Conservation (phyloP, 2,888 invertebrate species). For the Melanostoma scalare region DNA sequence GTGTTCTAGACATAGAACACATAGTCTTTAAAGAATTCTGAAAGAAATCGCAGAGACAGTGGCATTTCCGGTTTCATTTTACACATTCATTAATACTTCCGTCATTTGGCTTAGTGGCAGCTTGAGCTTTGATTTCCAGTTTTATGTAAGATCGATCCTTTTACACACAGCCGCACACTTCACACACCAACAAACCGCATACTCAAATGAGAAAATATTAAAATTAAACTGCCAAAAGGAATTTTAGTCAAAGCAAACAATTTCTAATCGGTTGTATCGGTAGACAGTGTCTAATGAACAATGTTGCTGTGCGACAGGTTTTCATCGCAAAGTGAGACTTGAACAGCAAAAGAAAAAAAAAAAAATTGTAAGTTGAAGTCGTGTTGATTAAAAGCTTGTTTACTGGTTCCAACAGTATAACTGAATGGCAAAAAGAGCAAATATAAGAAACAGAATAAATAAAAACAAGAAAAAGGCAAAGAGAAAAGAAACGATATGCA, state of each 20-base stretch:
- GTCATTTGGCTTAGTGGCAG: slow-evolving; percentile 7
- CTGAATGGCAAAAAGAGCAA: slow-evolving; percentile 5
- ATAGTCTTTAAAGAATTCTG: too few species aligned
- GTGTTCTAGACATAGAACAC: too few species aligned
- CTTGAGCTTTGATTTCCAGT: too few species aligned
- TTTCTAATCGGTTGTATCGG: neutral
- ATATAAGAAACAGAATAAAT: too few species aligned
- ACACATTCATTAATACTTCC: too few species aligned
- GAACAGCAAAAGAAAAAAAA: neutral
- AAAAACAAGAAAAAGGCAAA: slow-evolving; percentile 1
- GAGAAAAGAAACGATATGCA: slow-evolving; percentile 43
- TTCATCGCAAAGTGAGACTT: neutral
- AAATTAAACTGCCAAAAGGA: neutral
- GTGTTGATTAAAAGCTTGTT: slow-evolving; percentile 68
- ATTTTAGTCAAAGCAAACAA: neutral
- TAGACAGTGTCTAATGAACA: neutral
- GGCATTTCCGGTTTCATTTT: slow-evolving; percentile 31
- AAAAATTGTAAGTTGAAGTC: slow-evolving; percentile 36
- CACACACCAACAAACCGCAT: neutral
- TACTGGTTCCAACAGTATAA: slow-evolving; percentile 19
- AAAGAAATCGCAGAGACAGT: too few species aligned
- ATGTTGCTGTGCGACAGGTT: slow-evolving; percentile 41
- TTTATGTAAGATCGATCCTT: too few species aligned
- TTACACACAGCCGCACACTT: too few species aligned
- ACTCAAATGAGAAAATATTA: slow-evolving; percentile 7